Evolutionary conservation across 2,888 invertebrate species (phyloP), one percentile per base, ranked within the genome.

Genomic region (Caenorhabditis virilis): DNA sequence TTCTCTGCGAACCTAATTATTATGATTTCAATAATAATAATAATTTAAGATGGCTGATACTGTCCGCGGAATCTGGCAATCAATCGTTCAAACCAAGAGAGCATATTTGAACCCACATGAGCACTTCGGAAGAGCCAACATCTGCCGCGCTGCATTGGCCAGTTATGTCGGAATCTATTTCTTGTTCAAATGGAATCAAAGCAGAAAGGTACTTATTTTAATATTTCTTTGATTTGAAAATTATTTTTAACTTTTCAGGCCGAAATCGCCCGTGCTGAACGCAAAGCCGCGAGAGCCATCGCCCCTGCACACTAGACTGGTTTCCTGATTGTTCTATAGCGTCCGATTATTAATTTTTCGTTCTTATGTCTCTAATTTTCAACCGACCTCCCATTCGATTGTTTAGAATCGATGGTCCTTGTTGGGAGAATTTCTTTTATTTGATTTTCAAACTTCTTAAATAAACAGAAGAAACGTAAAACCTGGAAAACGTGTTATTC

Each of bases 121-220:
- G 72, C 78, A 79, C 55, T 79, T 77, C 65, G 79, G 79, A 72
- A 54, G 79, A 53, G 76, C 76, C 52, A 79, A 79, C 66, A 79
- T 79, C 72, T 75, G 74, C 65, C 75, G 79, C 48, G 77, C 78
- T 55, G 78, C 74, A 47, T 69, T 79, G 26, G 68, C 64, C 60
- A 78, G 77, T 53, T 79, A 79, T 66, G 76, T 78, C 39, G 78
- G 76, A 53, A 72, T 69, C 52, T 79, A 72, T 55, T 57, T 77
- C 60, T 52, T 70, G 30, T 75, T 77, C 67, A 76, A 80, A 69
- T 73, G 76, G 78, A 78, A 77, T 62, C 63, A 66, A 49, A 57
- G 54, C 55, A 74, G 71, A 69, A 79, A 78, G 69, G 75, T 72
- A 25, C 1, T 22, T 23, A 6, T 15, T n/a, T 7, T 13, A 39